These are phyloP conservation scores for Agrotis segetum DNA, from an alignment of 2,888 invertebrate genomes.

Conservation along the genomic window DNA sequence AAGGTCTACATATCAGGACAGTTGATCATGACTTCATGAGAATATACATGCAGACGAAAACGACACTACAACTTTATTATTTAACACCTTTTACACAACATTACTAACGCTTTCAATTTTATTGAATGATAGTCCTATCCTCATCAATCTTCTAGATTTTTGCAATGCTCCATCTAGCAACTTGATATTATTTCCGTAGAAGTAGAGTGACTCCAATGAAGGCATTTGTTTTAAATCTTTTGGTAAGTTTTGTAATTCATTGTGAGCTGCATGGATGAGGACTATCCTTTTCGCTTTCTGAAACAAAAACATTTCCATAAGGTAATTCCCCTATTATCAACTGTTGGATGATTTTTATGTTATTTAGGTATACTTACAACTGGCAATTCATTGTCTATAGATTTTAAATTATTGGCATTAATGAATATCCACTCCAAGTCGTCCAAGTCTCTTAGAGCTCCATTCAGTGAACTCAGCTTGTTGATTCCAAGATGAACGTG, in stretches of 20 bases:
- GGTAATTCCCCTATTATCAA: conserved; percentile 7
- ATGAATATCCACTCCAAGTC: conserved; percentile 95
- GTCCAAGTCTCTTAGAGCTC: conserved; percentile 94
- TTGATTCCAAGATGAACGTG: conserved; percentile 95
- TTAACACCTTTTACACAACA: conserved; percentile 2
- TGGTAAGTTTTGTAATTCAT: conserved; percentile 93
- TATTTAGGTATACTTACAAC: conserved; percentile 83
- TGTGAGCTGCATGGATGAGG: conserved; percentile 94
- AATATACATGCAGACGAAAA: not conserved
- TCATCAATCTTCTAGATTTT: conserved; percentile 92
- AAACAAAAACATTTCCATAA: conserved; percentile 52
- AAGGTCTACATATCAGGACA: not conserved
- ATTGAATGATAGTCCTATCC: conserved; percentile 94
- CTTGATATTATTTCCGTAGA: conserved; percentile 93
- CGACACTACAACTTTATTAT: not conserved
- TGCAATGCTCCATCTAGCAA: conserved; percentile 94
- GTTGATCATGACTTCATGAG: not conserved
- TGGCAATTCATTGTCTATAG: conserved; percentile 95
- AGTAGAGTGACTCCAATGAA: conserved; percentile 93
- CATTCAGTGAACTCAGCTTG: conserved; percentile 93
- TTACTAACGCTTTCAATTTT: conserved; percentile 93
- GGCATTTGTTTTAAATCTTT: conserved; percentile 93
- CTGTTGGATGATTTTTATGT: conserved; percentile 29
- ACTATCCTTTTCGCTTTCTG: conserved; percentile 92
- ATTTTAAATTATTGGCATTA: conserved; percentile 94